These are phyloP conservation scores for Pelagia noctiluca DNA, from an alignment of 30 jellyfish, hydroid and myxozoan genomes.

Conservation along the genomic window DNA sequence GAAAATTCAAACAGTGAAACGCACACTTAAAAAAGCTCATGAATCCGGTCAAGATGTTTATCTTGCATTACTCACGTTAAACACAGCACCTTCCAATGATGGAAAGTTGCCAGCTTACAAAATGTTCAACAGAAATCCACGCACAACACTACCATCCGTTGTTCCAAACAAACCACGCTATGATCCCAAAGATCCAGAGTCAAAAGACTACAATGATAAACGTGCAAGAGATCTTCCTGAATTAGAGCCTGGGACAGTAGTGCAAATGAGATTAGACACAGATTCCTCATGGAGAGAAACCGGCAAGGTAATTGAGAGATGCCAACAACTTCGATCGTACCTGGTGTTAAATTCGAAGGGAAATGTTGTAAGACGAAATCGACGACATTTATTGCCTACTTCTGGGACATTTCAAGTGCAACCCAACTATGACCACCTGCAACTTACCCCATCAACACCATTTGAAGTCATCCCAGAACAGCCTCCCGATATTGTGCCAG, in stretches of 20 bases:
- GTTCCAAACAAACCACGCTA: constrained; percentile 35
- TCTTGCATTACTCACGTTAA: constrained; percentile 59
- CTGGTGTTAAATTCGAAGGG: constrained; percentile 56
- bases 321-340: constrained; percentile 61
- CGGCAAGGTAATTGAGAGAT: constrained; percentile 44
- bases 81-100: constrained; percentile 56
- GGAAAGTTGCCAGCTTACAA: constrained; percentile 53
- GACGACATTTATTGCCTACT: constrained; percentile 60
- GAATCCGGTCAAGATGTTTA: constrained; percentile 60
- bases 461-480: constrained; percentile 34
- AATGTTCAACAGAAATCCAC: constrained; percentile 46
- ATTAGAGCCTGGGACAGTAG: constrained; percentile 26
- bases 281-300: constrained; percentile 60
- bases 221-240: constrained; percentile 56
- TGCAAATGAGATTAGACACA: constrained; percentile 55
- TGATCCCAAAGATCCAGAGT: constrained; percentile 46
- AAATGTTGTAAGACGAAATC: constrained; percentile 52
- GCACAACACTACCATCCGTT: constrained; percentile 62
- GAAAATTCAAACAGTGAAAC: constrained; percentile 76
- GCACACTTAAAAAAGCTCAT: constrained; percentile 69
- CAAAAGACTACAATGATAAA: constrained; percentile 47
- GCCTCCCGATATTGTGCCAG: constrained; percentile 33
- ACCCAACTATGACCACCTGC: constrained; percentile 11
- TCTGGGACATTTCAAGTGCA: constrained; percentile 14
- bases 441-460: constrained; percentile 47